These are phyloP conservation scores for Indri indri DNA, from an alignment of 2,113 vertebrate genomes.

Conservation along the genomic window DNA sequence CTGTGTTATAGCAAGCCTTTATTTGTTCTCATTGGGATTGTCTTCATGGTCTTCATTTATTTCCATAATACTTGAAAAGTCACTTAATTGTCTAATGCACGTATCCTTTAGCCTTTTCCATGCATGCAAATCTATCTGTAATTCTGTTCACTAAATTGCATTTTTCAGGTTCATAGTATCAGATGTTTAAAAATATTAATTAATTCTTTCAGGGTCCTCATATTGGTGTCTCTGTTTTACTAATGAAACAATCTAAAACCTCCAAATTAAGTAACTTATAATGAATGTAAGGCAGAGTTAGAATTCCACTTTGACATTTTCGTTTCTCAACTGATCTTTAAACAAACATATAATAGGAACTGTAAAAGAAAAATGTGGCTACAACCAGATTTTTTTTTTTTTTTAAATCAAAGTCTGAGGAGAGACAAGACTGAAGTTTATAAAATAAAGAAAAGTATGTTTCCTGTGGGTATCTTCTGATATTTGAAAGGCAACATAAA, in stretches of 20 bases:
- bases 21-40: neutral
- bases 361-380: constrained; percentile 36
- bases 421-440: constrained; percentile 49
- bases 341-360: constrained; percentile 44
- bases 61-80: neutral
- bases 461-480: neutral
- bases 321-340: constrained; percentile 28
- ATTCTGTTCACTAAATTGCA: neutral
- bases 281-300: constrained; percentile 21
- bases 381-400: neutral
- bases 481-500: constrained; percentile 42
- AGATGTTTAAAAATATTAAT: constrained; percentile 9
- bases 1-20: neutral
- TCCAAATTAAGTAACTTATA: neutral
- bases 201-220: neutral
- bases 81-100: neutral
- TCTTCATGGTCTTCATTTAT: neutral
- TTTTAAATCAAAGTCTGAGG: neutral
- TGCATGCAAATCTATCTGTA: neutral
- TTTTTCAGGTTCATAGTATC: neutral
- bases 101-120: neutral
- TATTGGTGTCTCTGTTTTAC: neutral
- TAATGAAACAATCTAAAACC: neutral
- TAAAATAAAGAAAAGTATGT: constrained; percentile 26
- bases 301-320: constrained; percentile 57